Percentiles rank a stretch among this genome's conserved stretches.
Evolutionary conservation across 2,113 vertebrate species (phyloP).

Genomic region (Odocoileus virginianus): DNA sequence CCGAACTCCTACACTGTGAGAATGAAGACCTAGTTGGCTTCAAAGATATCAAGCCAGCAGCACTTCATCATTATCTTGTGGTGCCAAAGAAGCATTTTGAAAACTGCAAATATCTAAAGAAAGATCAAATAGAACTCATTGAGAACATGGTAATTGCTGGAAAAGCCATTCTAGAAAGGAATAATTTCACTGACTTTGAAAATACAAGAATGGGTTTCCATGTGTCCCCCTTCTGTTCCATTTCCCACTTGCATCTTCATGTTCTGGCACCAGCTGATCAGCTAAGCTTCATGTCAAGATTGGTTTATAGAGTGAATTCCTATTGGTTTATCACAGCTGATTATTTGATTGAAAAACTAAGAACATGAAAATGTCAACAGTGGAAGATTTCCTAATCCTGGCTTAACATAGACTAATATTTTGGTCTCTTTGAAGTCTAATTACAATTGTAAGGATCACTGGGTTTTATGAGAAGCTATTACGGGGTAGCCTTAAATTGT

Average conservation of each 20-base stretch:
- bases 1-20: too few relatives aligned
- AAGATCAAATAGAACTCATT: constrained; percentile 54
- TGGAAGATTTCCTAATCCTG: constrained; percentile 68
- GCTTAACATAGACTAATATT: neutral
- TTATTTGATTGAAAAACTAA: constrained; percentile 85
- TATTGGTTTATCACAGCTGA: constrained; percentile 96
- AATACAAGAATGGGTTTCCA: constrained; percentile 97
- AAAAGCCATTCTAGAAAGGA: constrained; percentile 88
- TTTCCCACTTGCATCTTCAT: constrained; percentile 94
- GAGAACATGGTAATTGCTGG: constrained; percentile 90
- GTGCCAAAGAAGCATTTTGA: too few relatives aligned
- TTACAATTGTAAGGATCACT: constrained; percentile 61
- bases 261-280: constrained; percentile 93
- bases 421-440: constrained; percentile 44
- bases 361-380: constrained; percentile 70
- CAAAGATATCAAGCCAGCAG: too few relatives aligned
- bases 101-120: too few relatives aligned
- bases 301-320: constrained; percentile 90
- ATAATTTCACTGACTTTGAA: constrained; percentile 86
- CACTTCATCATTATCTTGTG: too few relatives aligned
- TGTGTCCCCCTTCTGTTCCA: constrained; percentile 93
- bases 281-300: constrained; percentile 89
- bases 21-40: too few relatives aligned
- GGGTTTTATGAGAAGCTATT: constrained; percentile 26
- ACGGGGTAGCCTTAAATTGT: constrained; percentile 51